Evolutionary conservation across 1,140 invertebrate genomes (phyloP).

Genomic region (Bombus vancouverensis): DNA sequence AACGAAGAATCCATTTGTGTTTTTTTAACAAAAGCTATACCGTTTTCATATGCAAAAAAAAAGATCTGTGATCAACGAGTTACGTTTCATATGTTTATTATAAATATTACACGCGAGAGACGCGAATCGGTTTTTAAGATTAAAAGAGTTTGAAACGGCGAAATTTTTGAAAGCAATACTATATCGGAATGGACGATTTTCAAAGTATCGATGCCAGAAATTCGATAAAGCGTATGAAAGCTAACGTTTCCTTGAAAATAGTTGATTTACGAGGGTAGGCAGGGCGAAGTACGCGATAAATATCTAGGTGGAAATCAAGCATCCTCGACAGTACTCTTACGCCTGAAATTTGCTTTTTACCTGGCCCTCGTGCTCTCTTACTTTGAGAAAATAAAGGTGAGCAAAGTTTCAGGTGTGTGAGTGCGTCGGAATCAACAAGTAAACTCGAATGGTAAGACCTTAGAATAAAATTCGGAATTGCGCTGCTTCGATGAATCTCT

Average conservation of each 20-base stretch:
- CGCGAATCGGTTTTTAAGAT: background rate
- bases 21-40: background rate
- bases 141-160: background rate
- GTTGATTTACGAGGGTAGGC: background rate
- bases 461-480: background rate
- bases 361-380: constrained; percentile 75
- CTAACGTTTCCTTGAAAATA: too few relatives aligned
- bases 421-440: constrained; percentile 74
- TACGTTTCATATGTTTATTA: background rate
- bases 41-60: too few relatives aligned
- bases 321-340: constrained; percentile 78
- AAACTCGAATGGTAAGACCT: background rate
- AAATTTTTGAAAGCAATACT: background rate
- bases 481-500: background rate
- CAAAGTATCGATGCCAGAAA: background rate
- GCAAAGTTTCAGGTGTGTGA: constrained; percentile 83
- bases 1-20: background rate
- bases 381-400: constrained; percentile 79
- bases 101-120: background rate
- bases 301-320: background rate
- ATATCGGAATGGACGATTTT: background rate
- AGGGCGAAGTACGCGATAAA: background rate
- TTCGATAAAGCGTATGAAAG: background rate
- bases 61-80: too few relatives aligned
- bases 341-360: constrained; percentile 83